Evolutionary conservation across 2,797 vertebrate species (phyloP).

Genomic region (Eleutherodactylus coqui): DNA sequence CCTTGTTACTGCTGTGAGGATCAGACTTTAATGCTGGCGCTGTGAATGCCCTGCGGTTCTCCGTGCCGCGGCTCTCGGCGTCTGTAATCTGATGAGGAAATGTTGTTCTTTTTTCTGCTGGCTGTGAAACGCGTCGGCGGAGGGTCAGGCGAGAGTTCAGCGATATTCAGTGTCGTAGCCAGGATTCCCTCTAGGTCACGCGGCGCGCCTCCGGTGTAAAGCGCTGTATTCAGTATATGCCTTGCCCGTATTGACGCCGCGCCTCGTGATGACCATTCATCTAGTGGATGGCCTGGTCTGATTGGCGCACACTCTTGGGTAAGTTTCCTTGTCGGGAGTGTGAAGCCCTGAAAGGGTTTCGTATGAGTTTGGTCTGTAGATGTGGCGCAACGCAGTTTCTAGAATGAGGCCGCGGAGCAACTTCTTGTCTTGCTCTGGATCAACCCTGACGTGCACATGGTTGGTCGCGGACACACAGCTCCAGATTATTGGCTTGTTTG

Average conservation of each 20-base stretch:
- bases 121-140: background rate
- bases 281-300: background rate
- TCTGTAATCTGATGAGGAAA: constrained; percentile 8
- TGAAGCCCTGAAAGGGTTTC: background rate
- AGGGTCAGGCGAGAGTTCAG: background rate
- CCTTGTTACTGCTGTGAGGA: constrained; percentile 9
- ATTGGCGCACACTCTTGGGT: background rate
- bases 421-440: background rate
- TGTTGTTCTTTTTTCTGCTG: background rate
- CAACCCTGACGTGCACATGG: no score
- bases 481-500: no score
- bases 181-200: background rate
- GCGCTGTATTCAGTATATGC: background rate
- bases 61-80: background rate
- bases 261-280: background rate
- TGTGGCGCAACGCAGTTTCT: background rate
- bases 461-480: no score
- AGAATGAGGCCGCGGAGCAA: background rate
- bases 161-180: background rate
- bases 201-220: no score
- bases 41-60: constrained; percentile 12
- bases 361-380: background rate
- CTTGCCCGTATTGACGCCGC: background rate
- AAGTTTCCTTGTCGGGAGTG: background rate
- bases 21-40: background rate